phyloP scores from a whole-genome alignment of 2,888 invertebrate genomes.

The Drosophila mettleri region DNA sequence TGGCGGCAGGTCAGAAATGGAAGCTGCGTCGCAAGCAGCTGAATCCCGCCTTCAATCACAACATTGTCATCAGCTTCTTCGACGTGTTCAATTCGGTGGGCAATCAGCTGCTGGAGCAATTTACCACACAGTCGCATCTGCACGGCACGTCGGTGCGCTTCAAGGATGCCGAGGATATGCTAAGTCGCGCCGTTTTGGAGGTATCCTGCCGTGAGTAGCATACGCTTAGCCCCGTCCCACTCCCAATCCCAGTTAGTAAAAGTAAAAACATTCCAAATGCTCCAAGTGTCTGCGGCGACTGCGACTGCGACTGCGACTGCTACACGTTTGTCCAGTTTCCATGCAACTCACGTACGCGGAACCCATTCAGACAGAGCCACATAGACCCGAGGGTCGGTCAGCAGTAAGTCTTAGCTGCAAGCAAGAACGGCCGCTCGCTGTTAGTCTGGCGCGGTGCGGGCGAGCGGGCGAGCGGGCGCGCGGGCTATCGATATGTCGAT shows the following conservation, averaged over 20 bases:
- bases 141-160: slow-evolving; percentile 65
- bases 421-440: slow-evolving; percentile 2
- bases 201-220: slow-evolving; percentile 82
- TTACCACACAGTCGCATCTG: slow-evolving; percentile 56
- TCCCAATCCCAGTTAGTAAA: neutral
- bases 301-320: slow-evolving; percentile 13
- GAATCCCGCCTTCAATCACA: slow-evolving; percentile 83
- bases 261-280: slow-evolving; percentile 19
- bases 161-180: slow-evolving; percentile 80
- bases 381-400: slow-evolving; percentile 18
- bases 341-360: slow-evolving; percentile 74
- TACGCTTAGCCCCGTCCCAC: neutral
- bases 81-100: slow-evolving; percentile 81
- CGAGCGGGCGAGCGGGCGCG: neutral
- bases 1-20: slow-evolving; percentile 79
- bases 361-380: slow-evolving; percentile 29
- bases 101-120: slow-evolving; percentile 74
- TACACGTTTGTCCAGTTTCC: slow-evolving; percentile 70
- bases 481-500: slow-evolving; percentile 6
- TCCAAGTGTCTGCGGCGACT: slow-evolving; percentile 16
- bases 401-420: slow-evolving; percentile 1
- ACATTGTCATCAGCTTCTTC: slow-evolving; percentile 79
- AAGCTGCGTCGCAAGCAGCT: slow-evolving; percentile 82
- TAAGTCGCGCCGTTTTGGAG: slow-evolving; percentile 82
- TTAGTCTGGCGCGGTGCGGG: too few relatives aligned